Evolutionary conservation across 2,797 vertebrate species (phyloP).

Genomic region (Apogon talboti): DNA sequence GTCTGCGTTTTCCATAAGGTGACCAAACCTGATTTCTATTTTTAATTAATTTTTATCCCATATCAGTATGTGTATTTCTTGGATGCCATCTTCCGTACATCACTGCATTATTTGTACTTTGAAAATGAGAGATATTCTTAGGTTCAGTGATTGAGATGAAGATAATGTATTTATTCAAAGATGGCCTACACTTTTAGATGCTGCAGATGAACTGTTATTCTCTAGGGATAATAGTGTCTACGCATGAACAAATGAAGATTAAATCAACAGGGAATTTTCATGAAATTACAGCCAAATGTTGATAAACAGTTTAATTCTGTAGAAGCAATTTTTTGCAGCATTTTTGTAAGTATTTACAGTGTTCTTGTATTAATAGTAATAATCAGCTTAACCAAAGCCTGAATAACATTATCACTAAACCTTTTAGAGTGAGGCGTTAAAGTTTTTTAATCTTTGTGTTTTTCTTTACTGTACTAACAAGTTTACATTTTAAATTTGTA

Average conservation of each 20-base stretch:
- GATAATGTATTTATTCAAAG: constrained; percentile 20
- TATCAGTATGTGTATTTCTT: not conserved
- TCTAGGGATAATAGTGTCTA: not conserved
- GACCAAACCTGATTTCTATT: constrained; percentile 8
- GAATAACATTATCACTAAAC: not conserved
- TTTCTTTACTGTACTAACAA: not conserved
- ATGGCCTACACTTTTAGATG: constrained; percentile 15
- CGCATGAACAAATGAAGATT: not conserved
- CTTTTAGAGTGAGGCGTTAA: not conserved
- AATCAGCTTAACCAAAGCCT: not conserved
- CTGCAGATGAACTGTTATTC: not conserved
- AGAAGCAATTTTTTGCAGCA: not conserved
- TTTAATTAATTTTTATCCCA: constrained; percentile 11
- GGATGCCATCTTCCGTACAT: constrained; percentile 40
- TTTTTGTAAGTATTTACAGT: not conserved
- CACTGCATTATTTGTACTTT: constrained; percentile 44
- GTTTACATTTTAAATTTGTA: not conserved
- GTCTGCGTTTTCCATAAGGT: not conserved
- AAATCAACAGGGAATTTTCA: not conserved
- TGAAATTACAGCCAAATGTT: not conserved
- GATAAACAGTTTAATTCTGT: constrained; percentile 2
- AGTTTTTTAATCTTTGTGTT: not conserved
- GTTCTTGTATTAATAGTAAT: not conserved
- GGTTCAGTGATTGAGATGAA: constrained; percentile 36
- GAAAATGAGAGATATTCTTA: constrained; percentile 58